A percentile compares a stretch with the other conserved stretches of the same genome.
phyloP scores from a whole-genome alignment of 2,113 vertebrate species.

The Peromyscus californicus region DNA sequence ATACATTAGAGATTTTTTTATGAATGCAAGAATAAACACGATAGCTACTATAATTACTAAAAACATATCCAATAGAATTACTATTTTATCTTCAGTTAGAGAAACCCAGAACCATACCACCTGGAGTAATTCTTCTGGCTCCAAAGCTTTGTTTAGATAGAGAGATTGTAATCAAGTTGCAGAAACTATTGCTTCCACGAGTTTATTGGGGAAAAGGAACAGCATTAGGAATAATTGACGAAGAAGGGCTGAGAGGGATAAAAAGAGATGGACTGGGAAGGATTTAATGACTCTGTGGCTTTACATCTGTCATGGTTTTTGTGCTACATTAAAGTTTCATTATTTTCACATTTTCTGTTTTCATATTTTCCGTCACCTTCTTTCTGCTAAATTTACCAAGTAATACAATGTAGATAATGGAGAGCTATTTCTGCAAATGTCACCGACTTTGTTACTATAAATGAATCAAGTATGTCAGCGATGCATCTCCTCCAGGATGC shows the following conservation, averaged over 20 bases:
- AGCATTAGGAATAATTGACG: conserved; percentile 86
- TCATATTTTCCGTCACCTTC: conserved; percentile 86
- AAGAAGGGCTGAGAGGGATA: conserved; percentile 84
- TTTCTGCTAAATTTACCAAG: conserved; percentile 91
- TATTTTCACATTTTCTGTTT: conserved; percentile 90
- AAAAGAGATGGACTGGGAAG: conserved; percentile 86
- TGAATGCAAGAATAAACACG: conserved; percentile 49
- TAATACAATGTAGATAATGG: conserved; percentile 88
- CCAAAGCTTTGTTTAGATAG: conserved; percentile 53
- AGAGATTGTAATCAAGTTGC: conserved; percentile 71
- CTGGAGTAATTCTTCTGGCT: not conserved
- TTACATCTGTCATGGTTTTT: conserved; percentile 88
- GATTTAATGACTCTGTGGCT: conserved; percentile 87
- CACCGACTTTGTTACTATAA: conserved; percentile 85
- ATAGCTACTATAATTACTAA: conserved; percentile 59
- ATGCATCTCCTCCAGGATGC: conserved; percentile 83
- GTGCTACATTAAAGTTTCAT: conserved; percentile 90
- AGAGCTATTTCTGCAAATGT: conserved; percentile 87
- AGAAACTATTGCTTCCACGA: conserved; percentile 76
- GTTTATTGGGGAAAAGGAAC: conserved; percentile 73
- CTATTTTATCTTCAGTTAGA: conserved; percentile 64
- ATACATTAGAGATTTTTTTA: not conserved
- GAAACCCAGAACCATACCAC: conserved; percentile 9
- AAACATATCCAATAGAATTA: conserved; percentile 54
- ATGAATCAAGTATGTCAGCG: conserved; percentile 83